These are phyloP conservation scores for Chironomus striatipennis DNA, from an alignment of 1,140 invertebrate species.

Conservation along the genomic window DNA sequence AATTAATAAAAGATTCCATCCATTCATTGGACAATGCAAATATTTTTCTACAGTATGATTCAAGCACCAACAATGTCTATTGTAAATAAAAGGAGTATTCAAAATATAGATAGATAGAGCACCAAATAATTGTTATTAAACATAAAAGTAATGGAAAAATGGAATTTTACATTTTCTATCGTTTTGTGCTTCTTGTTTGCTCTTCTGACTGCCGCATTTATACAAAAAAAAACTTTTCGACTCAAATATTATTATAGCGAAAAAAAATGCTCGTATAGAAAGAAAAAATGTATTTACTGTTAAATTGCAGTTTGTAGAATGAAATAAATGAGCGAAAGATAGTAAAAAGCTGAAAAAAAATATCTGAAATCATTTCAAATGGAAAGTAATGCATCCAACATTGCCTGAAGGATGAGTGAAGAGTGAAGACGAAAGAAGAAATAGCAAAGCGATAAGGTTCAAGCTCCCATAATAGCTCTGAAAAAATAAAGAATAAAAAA, in stretches of 20 bases:
- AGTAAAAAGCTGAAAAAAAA: background rate
- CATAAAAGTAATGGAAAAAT: background rate
- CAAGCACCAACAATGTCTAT: no score
- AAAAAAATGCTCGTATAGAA: background rate
- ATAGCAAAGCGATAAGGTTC: constrained; percentile 2
- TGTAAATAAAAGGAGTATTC: no score
- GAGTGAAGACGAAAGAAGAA: background rate
- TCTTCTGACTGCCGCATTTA: background rate
- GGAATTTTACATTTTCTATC: background rate
- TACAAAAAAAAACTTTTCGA: no score
- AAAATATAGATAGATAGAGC: no score
- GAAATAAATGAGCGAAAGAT: background rate
- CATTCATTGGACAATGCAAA: no score
- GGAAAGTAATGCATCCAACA: background rate
- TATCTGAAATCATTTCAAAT: constrained; percentile 21
- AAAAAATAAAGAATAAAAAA: background rate
- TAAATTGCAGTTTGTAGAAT: background rate
- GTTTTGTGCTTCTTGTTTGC: background rate
- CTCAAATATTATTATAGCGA: background rate
- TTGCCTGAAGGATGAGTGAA: background rate
- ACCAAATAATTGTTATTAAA: constrained; percentile 17
- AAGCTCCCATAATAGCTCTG: background rate
- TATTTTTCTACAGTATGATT: no score
- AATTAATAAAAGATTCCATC: no score
- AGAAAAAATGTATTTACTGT: background rate